Evolutionary conservation across 2,888 invertebrate species (phyloP), one percentile per base, ranked within the genome.

Genomic region (Rhagonycha fulva): DNA sequence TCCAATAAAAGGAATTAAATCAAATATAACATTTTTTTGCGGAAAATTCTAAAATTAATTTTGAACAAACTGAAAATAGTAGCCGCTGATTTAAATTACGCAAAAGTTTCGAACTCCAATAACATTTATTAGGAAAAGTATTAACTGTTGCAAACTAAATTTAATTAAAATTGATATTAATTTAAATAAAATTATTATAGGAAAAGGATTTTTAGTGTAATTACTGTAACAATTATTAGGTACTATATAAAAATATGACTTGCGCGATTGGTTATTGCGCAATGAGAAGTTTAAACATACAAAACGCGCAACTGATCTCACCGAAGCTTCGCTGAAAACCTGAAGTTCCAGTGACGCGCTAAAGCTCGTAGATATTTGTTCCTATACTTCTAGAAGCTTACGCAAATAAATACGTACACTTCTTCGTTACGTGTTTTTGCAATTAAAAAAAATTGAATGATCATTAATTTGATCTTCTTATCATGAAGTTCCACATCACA

Each of bases 331-430:
- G 74, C 77, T 62, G 14, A 62, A 71, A 78, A 66, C 70, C 74
- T 73, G 71, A 79, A 79, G 77, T 77, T 80, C 75, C 79, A 80
- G 80, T 80, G 80, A 72, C 79, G 80, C 80, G 80, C 75, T 71
- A 79, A 79, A 80, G 79, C 80, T 80, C 76, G 79, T 73, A 77
- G 78, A 71, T 78, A 74, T 76, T 72, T 67, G 69, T 76, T 63
- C 69, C 68, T 63, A 24, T 63, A 63, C 63, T 63, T 12, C 24
- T 24, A 23, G 63, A 24, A 63, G 63, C 24, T 63, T 24, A 19
- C 63, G 63, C 68, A 30, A 32, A 32, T 32, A 69, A 30, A 69
- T 69, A 69, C 69, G 69, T 69, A 69, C 32, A 63, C n/a, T 32
- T 12, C 32, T 32, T 12, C 32, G 32, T 32, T 32, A 32, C 32